Percentiles rank a stretch among this genome's conserved stretches.
Evolutionary conservation across 2,797 vertebrate genomes (phyloP).

Genomic region (Gobionotothen gibberifrons): DNA sequence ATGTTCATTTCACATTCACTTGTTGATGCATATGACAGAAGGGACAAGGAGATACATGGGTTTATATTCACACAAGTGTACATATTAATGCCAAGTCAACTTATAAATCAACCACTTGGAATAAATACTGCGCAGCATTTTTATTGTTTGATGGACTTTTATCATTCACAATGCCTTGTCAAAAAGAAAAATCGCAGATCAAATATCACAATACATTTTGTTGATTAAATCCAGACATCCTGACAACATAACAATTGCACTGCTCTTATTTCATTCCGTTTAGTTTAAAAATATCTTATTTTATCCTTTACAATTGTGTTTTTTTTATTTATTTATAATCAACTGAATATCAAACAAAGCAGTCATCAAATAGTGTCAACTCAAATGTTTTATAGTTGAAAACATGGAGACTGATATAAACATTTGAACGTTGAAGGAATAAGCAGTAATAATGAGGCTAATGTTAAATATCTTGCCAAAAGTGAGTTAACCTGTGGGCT

Average conservation of each 20-base stretch:
- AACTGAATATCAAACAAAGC: conserved; percentile 25
- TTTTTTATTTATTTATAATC: conserved; percentile 2
- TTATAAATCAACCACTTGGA: conserved; percentile 29
- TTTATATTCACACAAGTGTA: conserved; percentile 18
- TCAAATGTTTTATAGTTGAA: conserved; percentile 16
- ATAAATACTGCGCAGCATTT: conserved; percentile 48
- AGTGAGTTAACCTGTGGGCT: neutral
- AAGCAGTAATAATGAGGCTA: neutral
- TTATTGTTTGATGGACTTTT: conserved; percentile 17
- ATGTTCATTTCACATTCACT: conserved; percentile 42
- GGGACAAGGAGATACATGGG: conserved; percentile 19
- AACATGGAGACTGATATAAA: conserved; percentile 7
- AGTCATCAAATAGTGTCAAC: conserved; percentile 14
- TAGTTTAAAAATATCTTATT: conserved; percentile 18
- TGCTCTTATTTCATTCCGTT: conserved; percentile 11
- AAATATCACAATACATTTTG: conserved; percentile 26
- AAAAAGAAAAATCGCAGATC: conserved; percentile 17
- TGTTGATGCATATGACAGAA: conserved; percentile 34
- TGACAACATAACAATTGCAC: conserved; percentile 37
- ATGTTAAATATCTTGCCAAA: conserved; percentile 14
- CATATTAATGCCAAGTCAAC: conserved; percentile 26
- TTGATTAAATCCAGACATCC: conserved; percentile 35
- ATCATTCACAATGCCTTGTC: conserved; percentile 51
- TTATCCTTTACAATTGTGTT: neutral
- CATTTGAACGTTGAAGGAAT: conserved; percentile 14